phyloP scores from a whole-genome alignment of 2,113 vertebrate species.

The Python bivittatus region DNA sequence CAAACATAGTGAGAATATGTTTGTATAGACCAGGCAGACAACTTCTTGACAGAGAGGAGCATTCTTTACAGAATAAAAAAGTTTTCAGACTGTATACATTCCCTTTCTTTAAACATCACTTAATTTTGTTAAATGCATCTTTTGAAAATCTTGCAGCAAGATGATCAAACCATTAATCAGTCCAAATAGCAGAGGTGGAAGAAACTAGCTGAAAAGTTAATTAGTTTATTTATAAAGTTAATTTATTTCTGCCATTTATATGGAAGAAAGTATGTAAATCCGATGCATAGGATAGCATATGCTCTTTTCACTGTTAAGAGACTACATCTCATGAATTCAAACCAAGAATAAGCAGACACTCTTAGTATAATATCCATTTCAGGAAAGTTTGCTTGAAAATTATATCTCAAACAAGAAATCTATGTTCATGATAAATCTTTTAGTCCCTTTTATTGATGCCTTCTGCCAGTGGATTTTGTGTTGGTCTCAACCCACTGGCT shows the following conservation, averaged over 20 bases:
- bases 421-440: neutral
- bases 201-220: conserved; percentile 31
- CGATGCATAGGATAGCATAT: neutral
- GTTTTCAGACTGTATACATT: conserved; percentile 39
- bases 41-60: conserved; percentile 26
- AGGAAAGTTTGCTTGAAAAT: neutral
- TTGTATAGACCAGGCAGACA: conserved; percentile 42
- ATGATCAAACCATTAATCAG: conserved; percentile 32
- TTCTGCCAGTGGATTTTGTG: neutral
- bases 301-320: neutral
- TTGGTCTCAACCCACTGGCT: neutral
- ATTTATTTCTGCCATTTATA: neutral
- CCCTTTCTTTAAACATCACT: conserved; percentile 42
- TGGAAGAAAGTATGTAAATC: neutral
- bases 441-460: neutral
- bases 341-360: neutral
- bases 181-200: conserved; percentile 24
- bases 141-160: conserved; percentile 33
- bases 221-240: neutral
- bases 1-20: conserved; percentile 48
- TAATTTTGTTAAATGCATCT: conserved; percentile 49
- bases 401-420: neutral
- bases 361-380: neutral
- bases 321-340: neutral
- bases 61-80: conserved; percentile 53